Percentiles rank a stretch among this genome's conserved stretches.
Evolutionary conservation across 2,888 invertebrate genomes (phyloP).

Genomic region (Zaprionus bogoriensis): DNA sequence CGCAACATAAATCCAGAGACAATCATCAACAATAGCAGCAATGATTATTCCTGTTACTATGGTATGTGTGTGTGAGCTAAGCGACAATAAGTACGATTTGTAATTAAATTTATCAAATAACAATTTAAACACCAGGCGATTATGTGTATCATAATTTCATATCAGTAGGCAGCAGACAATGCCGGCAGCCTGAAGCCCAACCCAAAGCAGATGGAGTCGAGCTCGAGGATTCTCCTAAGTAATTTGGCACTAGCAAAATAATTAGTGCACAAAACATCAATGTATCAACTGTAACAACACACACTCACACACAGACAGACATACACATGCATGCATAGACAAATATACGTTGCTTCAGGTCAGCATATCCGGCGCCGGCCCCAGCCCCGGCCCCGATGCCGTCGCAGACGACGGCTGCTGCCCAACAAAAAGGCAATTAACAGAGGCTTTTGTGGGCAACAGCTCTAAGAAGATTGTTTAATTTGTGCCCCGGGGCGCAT

Average conservation of each 20-base stretch:
- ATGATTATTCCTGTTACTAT: not conserved
- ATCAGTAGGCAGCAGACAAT: not conserved
- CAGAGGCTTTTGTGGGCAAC: constrained; percentile 2
- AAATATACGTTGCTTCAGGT: not conserved
- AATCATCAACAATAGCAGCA: not conserved
- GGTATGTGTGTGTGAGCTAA: not conserved
- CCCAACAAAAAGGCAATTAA: constrained; percentile 8
- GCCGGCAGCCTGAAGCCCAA: no score
- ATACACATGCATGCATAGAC: not conserved
- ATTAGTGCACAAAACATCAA: constrained; percentile 1
- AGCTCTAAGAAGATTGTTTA: not conserved
- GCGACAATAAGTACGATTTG: not conserved
- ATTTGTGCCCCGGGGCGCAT: not conserved
- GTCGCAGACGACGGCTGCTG: not conserved
- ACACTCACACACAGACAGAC: not conserved
- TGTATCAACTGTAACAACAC: not conserved
- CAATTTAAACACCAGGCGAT: constrained; percentile 5
- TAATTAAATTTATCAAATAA: constrained; percentile 5
- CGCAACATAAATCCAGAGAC: not conserved
- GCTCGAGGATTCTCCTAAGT: not conserved
- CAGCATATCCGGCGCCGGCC: not conserved
- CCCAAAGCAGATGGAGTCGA: not conserved
- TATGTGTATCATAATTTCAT: not conserved
- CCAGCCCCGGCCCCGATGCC: not conserved
- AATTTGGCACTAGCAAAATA: constrained; percentile 5